These are phyloP conservation scores for Microtus pennsylvanicus DNA, from an alignment of 2,113 vertebrate species.

Conservation along the genomic window DNA sequence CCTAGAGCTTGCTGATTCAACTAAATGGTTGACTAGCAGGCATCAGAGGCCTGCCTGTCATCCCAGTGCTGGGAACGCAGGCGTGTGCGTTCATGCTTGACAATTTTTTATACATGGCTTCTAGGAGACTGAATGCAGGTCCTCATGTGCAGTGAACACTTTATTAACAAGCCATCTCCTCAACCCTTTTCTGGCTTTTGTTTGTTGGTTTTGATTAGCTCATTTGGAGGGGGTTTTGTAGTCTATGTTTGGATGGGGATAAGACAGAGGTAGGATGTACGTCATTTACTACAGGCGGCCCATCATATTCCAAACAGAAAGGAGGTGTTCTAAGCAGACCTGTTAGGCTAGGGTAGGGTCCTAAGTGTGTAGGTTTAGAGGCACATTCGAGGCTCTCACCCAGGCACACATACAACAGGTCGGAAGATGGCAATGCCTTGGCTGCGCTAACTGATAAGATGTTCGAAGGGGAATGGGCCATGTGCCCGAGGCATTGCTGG, in stretches of 20 bases:
- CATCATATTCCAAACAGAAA: constrained; percentile 36
- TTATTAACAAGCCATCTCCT: not conserved
- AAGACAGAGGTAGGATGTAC: not conserved
- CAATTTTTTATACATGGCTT: not conserved
- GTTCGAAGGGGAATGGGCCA: not conserved
- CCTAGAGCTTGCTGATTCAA: not conserved
- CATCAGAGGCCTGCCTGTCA: not conserved
- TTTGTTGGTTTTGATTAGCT: not conserved
- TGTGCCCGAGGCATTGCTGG: not conserved
- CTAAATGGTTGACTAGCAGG: not conserved
- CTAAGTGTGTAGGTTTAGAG: not conserved
- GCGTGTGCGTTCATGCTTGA: too few species aligned
- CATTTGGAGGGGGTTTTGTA: not conserved
- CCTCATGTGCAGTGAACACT: not conserved
- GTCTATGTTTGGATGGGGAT: not conserved
- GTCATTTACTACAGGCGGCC: not conserved
- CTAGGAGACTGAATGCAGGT: not conserved
- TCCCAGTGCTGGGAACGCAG: not conserved
- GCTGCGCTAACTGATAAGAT: accelerated
- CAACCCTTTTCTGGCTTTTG: not conserved
- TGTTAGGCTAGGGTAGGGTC: not conserved
- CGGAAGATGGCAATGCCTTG: not conserved
- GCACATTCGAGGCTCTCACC: not conserved
- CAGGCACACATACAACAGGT: too few species aligned
- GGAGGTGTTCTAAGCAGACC: not conserved